A percentile compares a stretch with the other conserved stretches of the same genome.
phyloP scores from a whole-genome alignment of 2,888 invertebrate genomes.

The Ophioninae sp. region DNA sequence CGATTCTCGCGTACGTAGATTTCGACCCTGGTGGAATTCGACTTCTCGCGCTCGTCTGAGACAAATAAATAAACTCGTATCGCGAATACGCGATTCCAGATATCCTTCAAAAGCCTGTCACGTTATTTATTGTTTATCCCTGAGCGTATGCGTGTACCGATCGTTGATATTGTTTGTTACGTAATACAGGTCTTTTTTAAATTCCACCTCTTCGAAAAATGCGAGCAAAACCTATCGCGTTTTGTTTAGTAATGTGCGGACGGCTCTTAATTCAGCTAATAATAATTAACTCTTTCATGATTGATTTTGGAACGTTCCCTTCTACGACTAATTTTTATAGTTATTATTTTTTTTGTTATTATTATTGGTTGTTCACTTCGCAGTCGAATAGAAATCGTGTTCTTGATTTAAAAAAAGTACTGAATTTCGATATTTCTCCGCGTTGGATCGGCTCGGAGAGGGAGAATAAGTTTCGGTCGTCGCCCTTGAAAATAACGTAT shows the following conservation, averaged over 20 bases:
- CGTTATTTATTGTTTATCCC: neutral
- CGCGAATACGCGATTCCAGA: neutral
- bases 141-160: neutral
- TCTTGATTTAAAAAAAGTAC: neutral
- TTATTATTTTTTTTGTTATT: neutral
- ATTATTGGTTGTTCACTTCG: neutral
- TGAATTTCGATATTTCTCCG: neutral
- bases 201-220: constrained; percentile 2
- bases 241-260: too few relatives aligned
- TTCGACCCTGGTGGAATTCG: neutral
- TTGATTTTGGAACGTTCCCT: neutral
- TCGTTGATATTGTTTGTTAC: constrained; percentile 39
- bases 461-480: constrained; percentile 8
- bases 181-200: constrained; percentile 39
- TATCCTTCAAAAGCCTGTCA: neutral
- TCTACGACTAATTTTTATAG: neutral
- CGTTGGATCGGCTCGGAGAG: neutral
- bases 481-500: constrained; percentile 6
- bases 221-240: neutral
- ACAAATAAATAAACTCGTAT: neutral
- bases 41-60: constrained; percentile 2
- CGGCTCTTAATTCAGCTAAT: too few relatives aligned
- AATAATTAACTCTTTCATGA: neutral
- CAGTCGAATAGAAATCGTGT: constrained; percentile 15
- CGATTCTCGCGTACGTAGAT: constrained; percentile 35